These are phyloP conservation scores for Corythornis leucogaster DNA, from an alignment of 2,797 vertebrate species.

Conservation along the genomic window DNA sequence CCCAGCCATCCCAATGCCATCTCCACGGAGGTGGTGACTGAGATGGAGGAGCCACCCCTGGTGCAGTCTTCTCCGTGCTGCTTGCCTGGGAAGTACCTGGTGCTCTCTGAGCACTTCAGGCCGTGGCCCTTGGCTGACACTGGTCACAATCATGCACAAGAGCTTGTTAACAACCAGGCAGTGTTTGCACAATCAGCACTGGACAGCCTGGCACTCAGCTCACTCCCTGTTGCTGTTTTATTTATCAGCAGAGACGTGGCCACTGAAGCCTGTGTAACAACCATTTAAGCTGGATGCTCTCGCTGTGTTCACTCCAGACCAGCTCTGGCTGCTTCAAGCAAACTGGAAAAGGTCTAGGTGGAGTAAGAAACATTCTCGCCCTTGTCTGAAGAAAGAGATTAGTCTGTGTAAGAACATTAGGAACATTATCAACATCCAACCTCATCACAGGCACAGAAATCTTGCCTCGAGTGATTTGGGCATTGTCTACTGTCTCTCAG, in stretches of 20 bases:
- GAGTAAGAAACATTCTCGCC: not conserved
- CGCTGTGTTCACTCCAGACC: not conserved
- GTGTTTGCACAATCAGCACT: not conserved
- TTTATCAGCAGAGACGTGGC: not conserved
- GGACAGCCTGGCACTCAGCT: not conserved
- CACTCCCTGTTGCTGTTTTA: not conserved
- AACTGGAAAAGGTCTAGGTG: not conserved
- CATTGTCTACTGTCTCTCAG: not conserved
- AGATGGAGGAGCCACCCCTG: not conserved
- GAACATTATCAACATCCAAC: not conserved
- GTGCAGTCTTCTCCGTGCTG: not conserved
- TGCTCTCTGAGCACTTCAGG: not conserved
- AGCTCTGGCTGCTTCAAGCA: slow-evolving; percentile 16
- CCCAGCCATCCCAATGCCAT: too few relatives aligned
- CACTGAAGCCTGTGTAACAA: not conserved
- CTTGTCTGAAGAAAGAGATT: not conserved
- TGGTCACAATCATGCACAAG: not conserved
- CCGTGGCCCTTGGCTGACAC: not conserved
- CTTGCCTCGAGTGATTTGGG: not conserved
- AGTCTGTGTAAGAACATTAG: not conserved
- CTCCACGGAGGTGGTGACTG: not conserved
- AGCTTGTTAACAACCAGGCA: not conserved
- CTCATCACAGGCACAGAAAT: not conserved
- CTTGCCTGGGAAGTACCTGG: not conserved
- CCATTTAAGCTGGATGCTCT: not conserved